A percentile compares a stretch with the other conserved stretches of the same genome.
Conservation (phyloP, 2,113 vertebrate genomes). For the Rhinopomastus cyanomelas region DNA sequence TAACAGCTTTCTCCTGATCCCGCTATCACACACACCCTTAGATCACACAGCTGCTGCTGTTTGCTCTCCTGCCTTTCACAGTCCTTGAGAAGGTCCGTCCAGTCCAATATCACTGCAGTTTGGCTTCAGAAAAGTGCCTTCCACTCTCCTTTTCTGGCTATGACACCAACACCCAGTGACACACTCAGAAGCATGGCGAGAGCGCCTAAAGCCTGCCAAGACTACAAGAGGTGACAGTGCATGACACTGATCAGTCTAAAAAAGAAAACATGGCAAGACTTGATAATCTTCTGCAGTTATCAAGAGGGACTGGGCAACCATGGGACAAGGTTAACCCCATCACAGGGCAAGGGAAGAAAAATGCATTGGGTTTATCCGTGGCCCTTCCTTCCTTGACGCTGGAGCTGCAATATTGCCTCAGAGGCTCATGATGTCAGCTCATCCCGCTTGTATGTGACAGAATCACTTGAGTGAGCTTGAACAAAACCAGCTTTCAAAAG, state of each 20-base stretch:
- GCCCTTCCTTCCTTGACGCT: no score
- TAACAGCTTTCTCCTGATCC: neutral
- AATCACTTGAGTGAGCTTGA: slow-evolving; percentile 5
- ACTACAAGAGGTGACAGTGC: neutral
- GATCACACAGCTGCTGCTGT: neutral
- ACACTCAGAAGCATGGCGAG: neutral
- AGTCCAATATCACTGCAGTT: neutral
- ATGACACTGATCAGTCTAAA: neutral
- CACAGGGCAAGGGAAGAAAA: neutral
- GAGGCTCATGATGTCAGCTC: neutral
- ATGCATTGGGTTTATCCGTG: neutral
- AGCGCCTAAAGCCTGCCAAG: neutral
- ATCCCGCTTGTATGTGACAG: neutral
- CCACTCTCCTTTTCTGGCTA: neutral
- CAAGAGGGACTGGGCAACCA: neutral
- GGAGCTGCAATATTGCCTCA: neutral
- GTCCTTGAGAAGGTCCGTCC: neutral
- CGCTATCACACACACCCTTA: neutral
- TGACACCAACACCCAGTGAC: neutral
- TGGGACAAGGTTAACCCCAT: neutral
- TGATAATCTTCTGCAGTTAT: neutral
- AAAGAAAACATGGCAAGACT: neutral
- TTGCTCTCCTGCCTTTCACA: neutral
- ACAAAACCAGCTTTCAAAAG: slow-evolving; percentile 34
- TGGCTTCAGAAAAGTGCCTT: neutral